Conservation (phyloP, 2,797 vertebrate genomes). For the Strix occidentalis region DNA sequence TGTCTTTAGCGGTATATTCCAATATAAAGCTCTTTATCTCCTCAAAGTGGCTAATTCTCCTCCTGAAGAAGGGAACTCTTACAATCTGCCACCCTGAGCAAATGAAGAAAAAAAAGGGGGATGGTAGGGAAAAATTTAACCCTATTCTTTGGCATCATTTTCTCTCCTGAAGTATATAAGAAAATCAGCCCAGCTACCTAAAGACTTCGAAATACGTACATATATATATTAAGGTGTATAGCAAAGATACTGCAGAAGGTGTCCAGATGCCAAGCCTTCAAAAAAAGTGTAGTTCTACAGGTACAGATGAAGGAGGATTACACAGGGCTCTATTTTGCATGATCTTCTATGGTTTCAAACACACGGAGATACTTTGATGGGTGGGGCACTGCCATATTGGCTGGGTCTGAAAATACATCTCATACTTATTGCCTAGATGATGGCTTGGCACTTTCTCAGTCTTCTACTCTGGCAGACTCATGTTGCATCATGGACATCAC, state of each 20-base stretch:
- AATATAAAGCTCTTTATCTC: not conserved
- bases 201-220: not conserved
- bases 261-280: not conserved
- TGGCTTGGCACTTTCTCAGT: not conserved
- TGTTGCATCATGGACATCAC: not conserved
- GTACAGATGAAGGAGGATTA: not conserved
- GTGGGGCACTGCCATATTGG: not conserved
- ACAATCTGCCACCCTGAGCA: not conserved
- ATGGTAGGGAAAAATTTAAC: not conserved
- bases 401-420: not conserved
- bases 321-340: rapidly evolving
- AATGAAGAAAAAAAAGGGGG: not conserved
- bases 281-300: not conserved
- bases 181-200: not conserved
- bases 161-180: not conserved
- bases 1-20: not conserved
- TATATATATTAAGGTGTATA: not conserved
- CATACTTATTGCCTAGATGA: not conserved
- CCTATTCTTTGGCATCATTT: not conserved
- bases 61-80: not conserved
- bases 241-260: not conserved
- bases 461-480: not conserved
- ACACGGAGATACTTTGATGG: not conserved
- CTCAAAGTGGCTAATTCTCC: not conserved
- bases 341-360: not conserved